Evolutionary conservation across 2,113 vertebrate species (phyloP).

Genomic region (Panthera tigris): DNA sequence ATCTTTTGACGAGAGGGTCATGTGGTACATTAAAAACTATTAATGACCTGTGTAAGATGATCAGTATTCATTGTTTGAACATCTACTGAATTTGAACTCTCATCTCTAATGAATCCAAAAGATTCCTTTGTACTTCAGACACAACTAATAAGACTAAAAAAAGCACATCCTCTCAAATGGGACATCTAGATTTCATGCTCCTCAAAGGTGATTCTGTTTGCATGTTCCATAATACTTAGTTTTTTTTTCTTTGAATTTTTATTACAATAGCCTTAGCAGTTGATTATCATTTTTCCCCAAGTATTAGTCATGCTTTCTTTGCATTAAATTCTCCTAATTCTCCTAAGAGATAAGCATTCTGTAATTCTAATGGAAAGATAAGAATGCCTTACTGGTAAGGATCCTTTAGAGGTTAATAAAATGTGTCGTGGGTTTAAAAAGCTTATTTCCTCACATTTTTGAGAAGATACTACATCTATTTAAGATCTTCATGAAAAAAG

Average conservation of each 20-base stretch:
- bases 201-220: not conserved
- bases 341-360: conserved; percentile 8
- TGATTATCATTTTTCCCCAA: not conserved
- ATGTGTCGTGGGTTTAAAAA: conserved; percentile 40
- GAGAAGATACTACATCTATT: not conserved
- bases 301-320: not conserved
- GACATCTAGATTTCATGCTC: not conserved
- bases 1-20: not conserved
- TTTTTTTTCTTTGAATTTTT: conserved; percentile 38
- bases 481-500: conserved; percentile 50
- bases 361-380: conserved; percentile 38
- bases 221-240: not conserved
- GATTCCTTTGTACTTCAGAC: not conserved
- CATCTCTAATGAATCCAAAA: not conserved
- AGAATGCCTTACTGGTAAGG: not conserved
- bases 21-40: not conserved
- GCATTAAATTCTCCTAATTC: not conserved
- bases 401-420: conserved; percentile 1
- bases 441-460: conserved; percentile 38
- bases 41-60: not conserved
- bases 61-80: not conserved
- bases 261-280: not conserved
- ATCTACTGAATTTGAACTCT: conserved; percentile 11
- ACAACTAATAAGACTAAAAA: not conserved
- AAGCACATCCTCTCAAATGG: not conserved